Evolutionary conservation across 2,113 vertebrate species (phyloP), one percentile per base, ranked within the genome.

Genomic region (Jaculus jaculus): DNA sequence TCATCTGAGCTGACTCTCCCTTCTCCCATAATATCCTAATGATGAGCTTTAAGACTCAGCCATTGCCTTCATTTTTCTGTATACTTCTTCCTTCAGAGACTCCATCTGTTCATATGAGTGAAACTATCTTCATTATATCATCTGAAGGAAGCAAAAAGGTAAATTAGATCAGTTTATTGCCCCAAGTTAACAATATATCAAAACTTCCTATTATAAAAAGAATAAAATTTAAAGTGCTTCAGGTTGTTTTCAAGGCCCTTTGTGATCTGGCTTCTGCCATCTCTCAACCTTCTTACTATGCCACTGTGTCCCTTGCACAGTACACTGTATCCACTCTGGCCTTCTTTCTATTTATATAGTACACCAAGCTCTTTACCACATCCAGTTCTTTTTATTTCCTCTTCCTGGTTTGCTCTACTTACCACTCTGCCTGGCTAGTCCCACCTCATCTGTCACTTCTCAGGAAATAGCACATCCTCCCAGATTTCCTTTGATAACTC

Each of bases 291-390:
- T 80, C 24, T 75, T 71, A 51, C 69, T 71, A 23, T 71, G 16
- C 7, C 17, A 65, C 60, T 68, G 17, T 87, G 32, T 63, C 51
- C 61, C 24, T 82, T 75, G 12, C 47, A 84, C 77, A 74, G 13
- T 47, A 84, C 42, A 5, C 11, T 89, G 39, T 9, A 78, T 42
- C 34, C 60, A 72, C 61, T 34, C 18, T 81, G 63, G 28, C 2
- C 30, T 72, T 87, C 28, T 85, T 93, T 89, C 63, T 86, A 15
- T 83, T 69, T n/a, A 23, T 42, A 34, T 3, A 87, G 32, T n/a
- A 93, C 24, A 87, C n/a, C n/a, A 80, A 89, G 10, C 30, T 89
- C 23, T 84, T 75, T n/a, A 39, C n/a, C 74, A 75, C 39, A 66
- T 72, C 54, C 21, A 66, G 2, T 24, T 16, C 63, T 89, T 47